Evolutionary conservation across 1,140 invertebrate genomes (phyloP), one percentile per base, ranked within the genome.

Genomic region (Paralvinella palmiformis): DNA sequence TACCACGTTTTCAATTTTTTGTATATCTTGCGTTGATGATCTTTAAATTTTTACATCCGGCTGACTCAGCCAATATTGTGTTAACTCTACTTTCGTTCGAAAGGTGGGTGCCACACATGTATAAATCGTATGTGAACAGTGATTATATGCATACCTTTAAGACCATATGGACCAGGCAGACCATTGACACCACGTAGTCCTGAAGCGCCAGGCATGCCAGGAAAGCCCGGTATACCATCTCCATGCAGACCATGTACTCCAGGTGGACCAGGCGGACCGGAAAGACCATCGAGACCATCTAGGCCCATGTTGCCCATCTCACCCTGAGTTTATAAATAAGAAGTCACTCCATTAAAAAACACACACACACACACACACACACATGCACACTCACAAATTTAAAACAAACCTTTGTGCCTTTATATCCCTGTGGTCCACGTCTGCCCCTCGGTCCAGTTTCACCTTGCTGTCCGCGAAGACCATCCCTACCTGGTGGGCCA

Each of bases 191-290:
- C 61, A 53, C 56, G 45, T 35, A 15, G 17, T 37, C 72, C 74
- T 65, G 68, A 60, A 41, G 63, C 27, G 22, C 74, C 74, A 55
- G 73, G 57, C 17, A 68, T 32, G 61, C 73, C 73, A 52, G 69
- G 45, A 20, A 64, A 67, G 2, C 72, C 72, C 20, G 69, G 65
- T 7, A 69, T 69, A n/a, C 72, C 72, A 31, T 31, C 64, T 50
- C 73, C 73, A 31, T 71, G 71, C 84, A 65, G 83, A 73, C 88
- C 88, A 2, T 85, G 84, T 0, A 83, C 81, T 31, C 88, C 86
- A 66, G 86, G 74, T 7, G 84, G 81, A 56, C 60, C 75, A 64
- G 50, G 24, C 20, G 69, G 69, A 29, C 78, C 78, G 58, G 72
- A 72, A 27, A 85, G 68, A 29, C 69, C 80, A 58, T 83, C 75